Base-by-base conservation (phyloP, 2,113 vertebrate genomes). In the Tenebrosternarchus preto region DNA sequence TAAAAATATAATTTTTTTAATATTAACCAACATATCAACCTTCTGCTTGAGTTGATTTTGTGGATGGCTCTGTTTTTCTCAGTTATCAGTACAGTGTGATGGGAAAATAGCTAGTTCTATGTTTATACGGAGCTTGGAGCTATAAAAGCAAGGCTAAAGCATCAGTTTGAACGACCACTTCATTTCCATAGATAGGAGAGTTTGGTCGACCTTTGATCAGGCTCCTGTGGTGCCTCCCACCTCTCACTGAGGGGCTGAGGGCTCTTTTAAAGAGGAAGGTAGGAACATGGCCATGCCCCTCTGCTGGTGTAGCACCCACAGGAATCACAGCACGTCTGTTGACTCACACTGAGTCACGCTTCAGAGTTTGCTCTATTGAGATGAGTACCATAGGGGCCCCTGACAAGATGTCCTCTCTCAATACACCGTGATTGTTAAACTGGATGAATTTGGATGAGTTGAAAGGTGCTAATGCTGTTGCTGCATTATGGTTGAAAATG, bases 271-370 rank as follows among this genome's bases (percentile, higher is more conserved):
- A 15, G 4, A 50, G 22, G 60, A 36, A 12, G 39, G 39, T 71
- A 53, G 22, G 31, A 22, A 70, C 29, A 1, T 69, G 60, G n/a
- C n/a, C n/a, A n/a, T n/a, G n/a, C n/a, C n/a, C n/a, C n/a, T 20
- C 57, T 39, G 36, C 31, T 29, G 8, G 12, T 31, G 36, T 72
- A 11, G 55, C 82, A 57, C 77, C 66, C 43, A 67, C 73, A 59
- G 78, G 53, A 39, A 56, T 55, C 66, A 27, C 66, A 66, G 72
- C 19, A 76, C 9, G 9, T 80, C 22, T 73, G 25, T 27, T 74
- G 43, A 74, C 61, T 69, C 31, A 22, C 4, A 27, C 33, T 80
- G 77, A 72, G 57, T 64, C 77, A 80, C 59, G 9, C 68, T 66
- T 29, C 55, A 66, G 39, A 64, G 77, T 71, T 64, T 50, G 11